Evolutionary conservation across 2,113 vertebrate genomes (phyloP).

Genomic region (Centropristis striata): DNA sequence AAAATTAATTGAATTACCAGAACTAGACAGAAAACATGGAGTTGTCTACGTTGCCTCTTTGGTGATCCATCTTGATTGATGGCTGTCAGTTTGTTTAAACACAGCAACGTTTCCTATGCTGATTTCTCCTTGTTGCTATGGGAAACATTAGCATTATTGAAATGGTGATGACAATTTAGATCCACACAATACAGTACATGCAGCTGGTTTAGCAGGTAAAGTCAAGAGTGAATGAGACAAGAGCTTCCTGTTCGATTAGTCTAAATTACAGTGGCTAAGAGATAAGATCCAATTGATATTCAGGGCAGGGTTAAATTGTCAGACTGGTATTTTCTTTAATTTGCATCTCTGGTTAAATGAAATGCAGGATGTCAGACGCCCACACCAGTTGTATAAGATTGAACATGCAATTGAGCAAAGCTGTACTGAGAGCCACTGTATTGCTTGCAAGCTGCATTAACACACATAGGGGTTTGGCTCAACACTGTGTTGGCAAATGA

Average conservation of each 20-base stretch:
- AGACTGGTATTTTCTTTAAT: slow-evolving; percentile 27
- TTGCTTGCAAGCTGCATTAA: slow-evolving; percentile 48
- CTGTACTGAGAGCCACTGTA: slow-evolving; percentile 15
- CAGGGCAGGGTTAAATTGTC: background rate
- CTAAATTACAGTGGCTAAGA: background rate
- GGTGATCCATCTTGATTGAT: background rate
- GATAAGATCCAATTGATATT: background rate
- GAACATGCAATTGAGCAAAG: slow-evolving; percentile 24
- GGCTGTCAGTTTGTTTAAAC: background rate
- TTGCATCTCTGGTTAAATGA: slow-evolving; percentile 16
- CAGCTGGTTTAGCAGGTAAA: background rate
- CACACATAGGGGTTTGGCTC: slow-evolving; percentile 50
- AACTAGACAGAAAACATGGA: background rate
- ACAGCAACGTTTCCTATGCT: background rate
- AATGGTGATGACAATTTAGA: background rate
- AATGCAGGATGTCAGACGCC: slow-evolving; percentile 17
- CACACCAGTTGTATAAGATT: slow-evolving; percentile 8
- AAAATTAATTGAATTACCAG: background rate
- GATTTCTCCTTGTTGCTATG: background rate
- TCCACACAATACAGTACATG: background rate
- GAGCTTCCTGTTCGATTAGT: background rate
- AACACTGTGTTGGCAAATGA: slow-evolving; percentile 61
- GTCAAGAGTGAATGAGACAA: background rate
- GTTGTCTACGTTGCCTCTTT: background rate
- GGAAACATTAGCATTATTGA: background rate